phyloP scores from a whole-genome alignment of 53 echinoderm and acorn worm genomes.

The Henricia sp. region DNA sequence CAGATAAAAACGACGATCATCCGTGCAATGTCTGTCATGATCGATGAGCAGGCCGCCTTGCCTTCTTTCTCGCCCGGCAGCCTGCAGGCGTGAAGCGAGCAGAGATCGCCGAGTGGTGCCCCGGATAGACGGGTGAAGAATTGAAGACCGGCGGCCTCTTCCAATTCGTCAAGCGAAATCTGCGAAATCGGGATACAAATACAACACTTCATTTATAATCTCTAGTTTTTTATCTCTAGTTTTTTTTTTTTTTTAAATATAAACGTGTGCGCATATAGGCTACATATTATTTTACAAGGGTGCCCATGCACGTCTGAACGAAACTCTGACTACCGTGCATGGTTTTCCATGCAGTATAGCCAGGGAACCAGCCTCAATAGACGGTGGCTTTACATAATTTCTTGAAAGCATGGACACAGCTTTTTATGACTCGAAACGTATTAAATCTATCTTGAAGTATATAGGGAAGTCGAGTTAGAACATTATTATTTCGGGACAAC shows the following conservation, averaged over 20 bases:
- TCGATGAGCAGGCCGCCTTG: background rate
- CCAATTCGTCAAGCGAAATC: constrained; percentile 69
- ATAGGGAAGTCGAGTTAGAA: background rate
- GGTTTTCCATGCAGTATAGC: too few relatives aligned
- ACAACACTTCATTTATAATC: too few relatives aligned
- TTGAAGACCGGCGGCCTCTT: constrained; percentile 63
- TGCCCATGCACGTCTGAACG: too few relatives aligned
- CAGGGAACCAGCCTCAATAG: too few relatives aligned
- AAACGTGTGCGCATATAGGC: too few relatives aligned
- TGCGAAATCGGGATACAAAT: constrained; percentile 1
- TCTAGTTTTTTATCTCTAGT: too few relatives aligned
- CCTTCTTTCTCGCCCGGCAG: background rate
- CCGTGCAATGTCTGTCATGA: background rate
- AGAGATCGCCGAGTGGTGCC: constrained; percentile 69
- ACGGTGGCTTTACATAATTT: too few relatives aligned
- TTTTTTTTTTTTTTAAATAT: too few relatives aligned
- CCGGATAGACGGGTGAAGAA: constrained; percentile 69
- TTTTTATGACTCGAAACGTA: too few relatives aligned
- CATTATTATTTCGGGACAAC: background rate
- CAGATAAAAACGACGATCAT: background rate
- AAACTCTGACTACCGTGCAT: too few relatives aligned
- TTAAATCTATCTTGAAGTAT: background rate
- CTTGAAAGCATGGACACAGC: too few relatives aligned
- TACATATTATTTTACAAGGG: too few relatives aligned
- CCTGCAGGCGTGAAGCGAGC: constrained; percentile 69